Evolutionary conservation across 2,113 vertebrate species (phyloP), one percentile per base, ranked within the genome.

Genomic region (Ellobius talpinus): DNA sequence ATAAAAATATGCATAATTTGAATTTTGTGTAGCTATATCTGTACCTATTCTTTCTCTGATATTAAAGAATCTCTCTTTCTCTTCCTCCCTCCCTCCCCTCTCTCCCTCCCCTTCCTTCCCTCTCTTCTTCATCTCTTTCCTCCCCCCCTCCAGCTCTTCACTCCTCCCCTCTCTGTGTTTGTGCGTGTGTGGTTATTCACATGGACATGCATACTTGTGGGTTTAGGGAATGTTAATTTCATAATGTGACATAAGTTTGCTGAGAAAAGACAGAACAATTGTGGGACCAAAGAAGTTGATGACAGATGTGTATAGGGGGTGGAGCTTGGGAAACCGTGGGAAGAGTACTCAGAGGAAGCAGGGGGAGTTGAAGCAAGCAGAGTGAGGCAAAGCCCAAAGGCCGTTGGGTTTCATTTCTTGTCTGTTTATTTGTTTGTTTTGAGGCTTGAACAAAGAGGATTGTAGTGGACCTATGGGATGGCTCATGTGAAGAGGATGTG

Each of bases 261-360:
- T 88, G 94, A 97, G 92, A 81, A 95, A 94, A 96, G 33, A 93
- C 77, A 85, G 70, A 95, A 95, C 76, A 95, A 89, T 81, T 87
- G 85, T 63, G 90, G 58, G 95, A 82, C 74, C 85, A 50, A 93
- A 93, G 73, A 81, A 87, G 65, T 36, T 63, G 76, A 76, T 90
- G 95, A 93, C 96, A 91, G 92, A 89, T 76, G 85, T 78, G 63
- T 13, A 14, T 26, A 23, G 31, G 52, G 52, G 87, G 61, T 21
- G n/a, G 78, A 36, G 19, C 2, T 73, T 87, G 95, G 66, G 78
- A 65, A 47, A n/a, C 26, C 1, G 19, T 94, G 85, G 90, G 90
- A 94, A 97, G 94, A 87, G 45, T 84, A 55, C 19, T 1, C 58
- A 29, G 33, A 65, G 12, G 24, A 94, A 77, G 42, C 19, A 7